Evolutionary conservation across 2,113 vertebrate species (phyloP).

Genomic region (Microcebus murinus): DNA sequence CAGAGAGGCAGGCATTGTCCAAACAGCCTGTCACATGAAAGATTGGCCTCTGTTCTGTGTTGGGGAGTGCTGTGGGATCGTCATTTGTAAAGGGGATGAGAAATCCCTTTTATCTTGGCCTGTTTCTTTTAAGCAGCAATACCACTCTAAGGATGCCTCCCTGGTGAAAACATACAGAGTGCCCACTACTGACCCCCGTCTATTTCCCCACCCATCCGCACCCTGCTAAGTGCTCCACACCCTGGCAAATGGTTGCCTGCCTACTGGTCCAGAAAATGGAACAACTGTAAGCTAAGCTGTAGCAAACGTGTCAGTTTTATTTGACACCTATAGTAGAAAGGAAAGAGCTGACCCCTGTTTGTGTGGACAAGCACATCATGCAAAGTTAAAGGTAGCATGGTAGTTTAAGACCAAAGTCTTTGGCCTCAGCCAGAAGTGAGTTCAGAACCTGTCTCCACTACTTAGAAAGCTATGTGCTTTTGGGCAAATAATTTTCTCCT

Average conservation of each 20-base stretch:
- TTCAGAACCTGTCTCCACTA: background rate
- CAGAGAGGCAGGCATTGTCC: constrained; percentile 45
- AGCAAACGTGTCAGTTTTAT: background rate
- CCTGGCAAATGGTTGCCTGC: background rate
- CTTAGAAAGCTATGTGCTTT: background rate
- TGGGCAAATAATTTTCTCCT: background rate
- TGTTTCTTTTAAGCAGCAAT: constrained; percentile 41
- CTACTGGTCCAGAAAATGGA: background rate
- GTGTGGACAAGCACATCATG: background rate
- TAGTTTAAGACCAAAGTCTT: background rate
- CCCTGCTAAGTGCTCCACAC: background rate
- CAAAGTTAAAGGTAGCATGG: background rate
- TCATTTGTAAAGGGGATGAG: background rate
- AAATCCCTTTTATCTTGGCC: constrained; percentile 58
- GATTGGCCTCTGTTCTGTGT: background rate
- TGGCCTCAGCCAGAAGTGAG: background rate
- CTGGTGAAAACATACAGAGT: background rate
- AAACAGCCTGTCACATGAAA: constrained; percentile 63
- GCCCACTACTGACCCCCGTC: background rate
- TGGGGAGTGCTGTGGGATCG: background rate
- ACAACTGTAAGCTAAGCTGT: background rate
- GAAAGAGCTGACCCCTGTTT: background rate
- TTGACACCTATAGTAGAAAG: background rate
- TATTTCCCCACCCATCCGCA: too few species aligned
- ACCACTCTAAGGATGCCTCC: background rate